These are phyloP conservation scores for Hylomyscus alleni DNA, from an alignment of 2,797 vertebrate species.

Conservation along the genomic window DNA sequence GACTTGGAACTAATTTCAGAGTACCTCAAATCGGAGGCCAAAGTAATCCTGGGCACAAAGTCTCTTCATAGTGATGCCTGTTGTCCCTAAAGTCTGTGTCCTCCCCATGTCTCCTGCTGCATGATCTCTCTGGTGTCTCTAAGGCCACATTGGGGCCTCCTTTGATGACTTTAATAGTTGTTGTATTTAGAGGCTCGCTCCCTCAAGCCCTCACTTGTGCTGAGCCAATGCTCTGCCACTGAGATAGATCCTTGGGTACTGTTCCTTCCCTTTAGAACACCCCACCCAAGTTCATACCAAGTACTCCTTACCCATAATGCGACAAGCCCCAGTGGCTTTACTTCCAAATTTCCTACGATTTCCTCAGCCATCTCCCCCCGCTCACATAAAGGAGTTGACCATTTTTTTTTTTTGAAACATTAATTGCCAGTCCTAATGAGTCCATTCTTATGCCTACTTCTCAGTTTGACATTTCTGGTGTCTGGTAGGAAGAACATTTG, in stretches of 20 bases:
- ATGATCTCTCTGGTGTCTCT: not conserved
- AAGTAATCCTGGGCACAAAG: not conserved
- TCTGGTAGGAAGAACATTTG: slow-evolving; percentile 18
- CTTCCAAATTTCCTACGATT: slow-evolving; percentile 4
- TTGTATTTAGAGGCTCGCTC: not conserved
- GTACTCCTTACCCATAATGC: not conserved
- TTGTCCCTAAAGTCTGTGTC: not conserved
- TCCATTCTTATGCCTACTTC: not conserved
- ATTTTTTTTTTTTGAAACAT: not conserved
- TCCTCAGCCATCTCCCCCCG: not conserved
- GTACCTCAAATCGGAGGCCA: slow-evolving; percentile 14
- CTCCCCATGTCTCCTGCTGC: not conserved
- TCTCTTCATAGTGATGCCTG: not conserved
- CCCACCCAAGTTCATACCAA: not conserved
- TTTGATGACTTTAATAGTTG: not conserved
- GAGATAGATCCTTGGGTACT: not conserved
- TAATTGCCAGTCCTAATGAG: not conserved
- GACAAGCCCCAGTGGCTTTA: not conserved
- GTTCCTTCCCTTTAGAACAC: not conserved
- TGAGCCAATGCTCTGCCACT: not conserved
- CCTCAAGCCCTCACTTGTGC: not conserved
- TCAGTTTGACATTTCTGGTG: slow-evolving; percentile 33
- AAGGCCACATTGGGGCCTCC: not conserved
- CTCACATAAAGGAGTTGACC: not conserved
- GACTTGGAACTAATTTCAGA: slow-evolving; percentile 59